phyloP scores from a whole-genome alignment of 2,113 vertebrate genomes.

The Phasianus colchicus region DNA sequence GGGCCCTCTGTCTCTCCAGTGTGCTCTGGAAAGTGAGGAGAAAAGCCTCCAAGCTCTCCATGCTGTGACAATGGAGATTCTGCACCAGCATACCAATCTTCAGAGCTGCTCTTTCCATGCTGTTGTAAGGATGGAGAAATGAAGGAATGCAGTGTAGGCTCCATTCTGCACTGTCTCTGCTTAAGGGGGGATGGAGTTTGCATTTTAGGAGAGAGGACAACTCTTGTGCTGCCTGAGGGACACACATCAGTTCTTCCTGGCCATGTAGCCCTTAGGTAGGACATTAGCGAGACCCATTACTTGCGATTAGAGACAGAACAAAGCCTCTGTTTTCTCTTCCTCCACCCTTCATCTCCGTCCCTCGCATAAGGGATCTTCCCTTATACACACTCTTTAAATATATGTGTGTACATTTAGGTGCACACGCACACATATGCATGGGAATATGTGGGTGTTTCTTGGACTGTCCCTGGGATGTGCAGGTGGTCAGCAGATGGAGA shows the following conservation, averaged over 20 bases:
- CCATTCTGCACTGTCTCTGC: neutral
- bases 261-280: neutral
- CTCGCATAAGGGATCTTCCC: neutral
- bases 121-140: neutral
- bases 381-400: neutral
- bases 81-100: rapidly evolving
- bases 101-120: neutral
- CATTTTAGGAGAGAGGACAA: no score
- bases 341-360: neutral
- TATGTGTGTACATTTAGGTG: rapidly evolving
- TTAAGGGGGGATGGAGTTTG: rapidly evolving
- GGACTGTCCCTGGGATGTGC: rapidly evolving
- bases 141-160: neutral
- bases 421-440: rapidly evolving
- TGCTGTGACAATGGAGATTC: neutral
- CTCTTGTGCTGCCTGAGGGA: neutral
- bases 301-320: neutral
- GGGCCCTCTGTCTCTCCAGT: neutral
- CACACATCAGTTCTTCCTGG: neutral
- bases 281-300: neutral
- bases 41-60: neutral
- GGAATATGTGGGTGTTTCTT: neutral
- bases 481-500: conserved; percentile 36
- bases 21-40: rapidly evolving
- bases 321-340: neutral